phyloP scores from a whole-genome alignment of 1,140 invertebrate species.

The Yoshiicerus persimilis region DNA sequence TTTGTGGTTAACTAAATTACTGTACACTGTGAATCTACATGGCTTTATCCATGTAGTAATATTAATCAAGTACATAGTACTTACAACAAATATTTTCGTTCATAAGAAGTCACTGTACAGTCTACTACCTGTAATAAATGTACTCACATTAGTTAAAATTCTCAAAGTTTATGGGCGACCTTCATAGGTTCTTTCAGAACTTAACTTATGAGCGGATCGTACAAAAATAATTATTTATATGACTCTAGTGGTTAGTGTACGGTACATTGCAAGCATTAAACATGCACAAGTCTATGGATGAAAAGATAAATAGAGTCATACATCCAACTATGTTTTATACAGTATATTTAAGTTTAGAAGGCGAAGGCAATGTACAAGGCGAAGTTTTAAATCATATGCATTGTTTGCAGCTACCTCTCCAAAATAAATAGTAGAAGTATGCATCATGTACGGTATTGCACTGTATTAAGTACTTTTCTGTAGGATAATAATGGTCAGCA shows the following conservation, averaged over 20 bases:
- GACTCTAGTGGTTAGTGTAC: neutral
- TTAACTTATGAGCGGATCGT: neutral
- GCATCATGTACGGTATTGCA: too few relatives aligned
- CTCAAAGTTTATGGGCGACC: neutral
- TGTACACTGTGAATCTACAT: neutral
- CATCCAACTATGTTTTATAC: too few relatives aligned
- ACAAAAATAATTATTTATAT: neutral
- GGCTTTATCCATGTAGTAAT: neutral
- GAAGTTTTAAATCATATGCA: neutral
- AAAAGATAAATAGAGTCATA: neutral
- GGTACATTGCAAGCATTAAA: neutral
- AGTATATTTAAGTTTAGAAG: neutral
- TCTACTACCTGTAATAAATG: neutral
- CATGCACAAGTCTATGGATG: neutral
- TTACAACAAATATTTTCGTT: neutral
- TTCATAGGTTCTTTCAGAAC: neutral
- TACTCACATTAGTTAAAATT: neutral
- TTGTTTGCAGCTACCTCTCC: neutral
- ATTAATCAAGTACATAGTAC: neutral
- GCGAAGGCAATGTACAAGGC: conserved; percentile 3
- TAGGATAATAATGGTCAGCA: neutral
- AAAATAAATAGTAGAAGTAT: too few relatives aligned
- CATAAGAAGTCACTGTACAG: neutral
- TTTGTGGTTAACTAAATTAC: neutral
- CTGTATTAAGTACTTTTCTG: neutral